Evolutionary conservation across 2,797 vertebrate species (phyloP).

Genomic region (Garrulus glandarius): DNA sequence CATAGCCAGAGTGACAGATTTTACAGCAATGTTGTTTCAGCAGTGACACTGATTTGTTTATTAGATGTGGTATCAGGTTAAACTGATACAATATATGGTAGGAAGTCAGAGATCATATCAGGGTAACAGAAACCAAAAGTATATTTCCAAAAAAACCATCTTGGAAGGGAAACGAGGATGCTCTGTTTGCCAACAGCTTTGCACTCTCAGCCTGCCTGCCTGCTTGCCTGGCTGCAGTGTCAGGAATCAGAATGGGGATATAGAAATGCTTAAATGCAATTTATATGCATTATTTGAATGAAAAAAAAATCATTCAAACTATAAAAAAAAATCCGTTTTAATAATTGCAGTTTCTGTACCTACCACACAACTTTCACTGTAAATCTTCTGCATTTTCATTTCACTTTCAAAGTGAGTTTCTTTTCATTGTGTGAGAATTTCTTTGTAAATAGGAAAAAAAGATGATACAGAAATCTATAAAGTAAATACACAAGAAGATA

Average conservation of each 20-base stretch:
- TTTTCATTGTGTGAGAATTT: neutral
- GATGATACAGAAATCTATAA: neutral
- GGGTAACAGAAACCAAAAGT: conserved; percentile 22
- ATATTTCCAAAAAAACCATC: neutral
- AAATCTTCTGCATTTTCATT: neutral
- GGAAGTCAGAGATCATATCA: conserved; percentile 7
- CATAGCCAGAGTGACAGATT: conserved; percentile 10
- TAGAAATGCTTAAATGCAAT: neutral
- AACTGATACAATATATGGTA: conserved; percentile 3
- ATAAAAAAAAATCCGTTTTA: neutral
- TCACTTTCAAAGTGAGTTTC: neutral
- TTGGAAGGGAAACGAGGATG: neutral
- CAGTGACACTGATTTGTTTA: conserved; percentile 39
- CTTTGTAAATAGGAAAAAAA: neutral
- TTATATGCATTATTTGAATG: too few species aligned
- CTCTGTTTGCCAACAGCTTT: neutral
- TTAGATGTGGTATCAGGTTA: conserved; percentile 9
- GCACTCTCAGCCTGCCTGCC: neutral
- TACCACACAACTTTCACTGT: neutral
- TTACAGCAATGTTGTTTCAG: conserved; percentile 11
- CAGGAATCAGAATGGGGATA: neutral
- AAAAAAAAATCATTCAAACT: neutral
- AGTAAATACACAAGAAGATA: neutral
- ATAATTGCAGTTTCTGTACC: neutral
- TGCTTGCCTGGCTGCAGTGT: neutral